These are phyloP conservation scores for Macroramphosus scolopax DNA, from an alignment of 2,797 vertebrate species.

Conservation along the genomic window DNA sequence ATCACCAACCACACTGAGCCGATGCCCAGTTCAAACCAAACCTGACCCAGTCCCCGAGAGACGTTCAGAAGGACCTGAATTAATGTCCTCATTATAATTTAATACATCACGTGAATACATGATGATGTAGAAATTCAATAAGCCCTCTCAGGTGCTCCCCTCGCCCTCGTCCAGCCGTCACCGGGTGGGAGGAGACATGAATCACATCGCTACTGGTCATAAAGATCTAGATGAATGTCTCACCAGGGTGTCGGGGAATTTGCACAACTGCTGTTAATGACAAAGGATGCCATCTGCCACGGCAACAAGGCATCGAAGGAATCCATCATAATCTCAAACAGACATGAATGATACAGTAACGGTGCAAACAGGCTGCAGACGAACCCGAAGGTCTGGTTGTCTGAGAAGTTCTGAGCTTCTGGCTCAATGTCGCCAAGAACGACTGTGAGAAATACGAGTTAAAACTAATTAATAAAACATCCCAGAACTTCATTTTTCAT, in stretches of 20 bases:
- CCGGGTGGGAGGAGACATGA: conserved; percentile 43
- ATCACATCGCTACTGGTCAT: conserved; percentile 50
- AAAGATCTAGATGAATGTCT: conserved; percentile 64
- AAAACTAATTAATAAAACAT: conserved; percentile 15
- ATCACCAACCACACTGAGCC: conserved; percentile 13
- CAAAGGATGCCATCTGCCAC: conserved; percentile 66
- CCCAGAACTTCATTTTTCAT: conserved; percentile 7
- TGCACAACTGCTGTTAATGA: conserved; percentile 54
- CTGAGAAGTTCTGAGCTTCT: too few relatives aligned
- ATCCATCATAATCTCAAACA: conserved; percentile 50
- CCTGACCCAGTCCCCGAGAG: conserved; percentile 5
- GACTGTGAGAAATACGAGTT: background rate
- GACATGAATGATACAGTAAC: conserved; percentile 19
- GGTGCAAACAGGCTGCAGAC: conserved; percentile 23
- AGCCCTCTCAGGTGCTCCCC: conserved; percentile 22
- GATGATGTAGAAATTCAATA: conserved; percentile 65
- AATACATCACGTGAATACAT: conserved; percentile 69
- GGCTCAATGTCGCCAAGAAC: too few relatives aligned
- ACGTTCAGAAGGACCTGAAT: conserved; percentile 26
- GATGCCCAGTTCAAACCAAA: conserved; percentile 2
- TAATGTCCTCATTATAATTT: conserved; percentile 64
- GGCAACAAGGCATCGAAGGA: conserved; percentile 58
- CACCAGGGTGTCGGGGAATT: conserved; percentile 46
- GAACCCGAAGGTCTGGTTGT: too few relatives aligned
- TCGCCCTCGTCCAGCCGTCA: conserved; percentile 25